Evolutionary conservation across 2,797 vertebrate species (phyloP), one percentile per base, ranked within the genome.

Genomic region (Crenuchus spilurus): DNA sequence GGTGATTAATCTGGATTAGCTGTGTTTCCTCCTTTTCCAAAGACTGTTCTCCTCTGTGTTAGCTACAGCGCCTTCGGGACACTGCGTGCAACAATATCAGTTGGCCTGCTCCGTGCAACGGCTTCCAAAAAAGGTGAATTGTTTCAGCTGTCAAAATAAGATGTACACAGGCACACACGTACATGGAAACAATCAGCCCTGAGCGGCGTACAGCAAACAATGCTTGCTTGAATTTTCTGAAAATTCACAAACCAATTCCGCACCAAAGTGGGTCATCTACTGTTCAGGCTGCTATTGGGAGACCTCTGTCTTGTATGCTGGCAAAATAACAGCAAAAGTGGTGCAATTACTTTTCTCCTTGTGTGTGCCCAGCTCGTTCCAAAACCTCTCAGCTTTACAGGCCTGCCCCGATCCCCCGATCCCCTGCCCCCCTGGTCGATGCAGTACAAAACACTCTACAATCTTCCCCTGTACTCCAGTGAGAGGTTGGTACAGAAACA

Each of bases 1-100:
- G 80, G 71, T 84, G 83, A 85, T 91, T 90, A 86, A 84, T 80
- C 84, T 83, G 73, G 84, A 87, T 88, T 84, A 84, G 80, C 84
- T 83, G 78, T 80, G 84, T 77, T 82, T 81, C 88, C 84, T 72
- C 75, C 84, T 85, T 62, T 79, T 84, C 80, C 90, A 88, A 73
- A 78, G 20, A 44, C 44, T 58, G 3, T 14, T 49, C 7, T 22
- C 28, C 18, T 2, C 14, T 61, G 18, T 42, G 33, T 41, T 61
- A 41, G 37, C 16, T 48, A 2, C n/a, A 48, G 20, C 61, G 30
- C 37, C 30, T 57, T 10, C 46, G 39, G 31, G 28, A 52, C 22
- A 14, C 24, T 2, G 9, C 10, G 3, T 16, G 24, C 49, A 26
- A 14, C 49, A 52, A 6, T 30, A 54, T 54, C 51, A 30, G 28